A percentile compares a stretch with the other conserved stretches of the same genome.
These are phyloP conservation scores for Epinephelus malabaricus DNA, from an alignment of 2,797 vertebrate genomes.

Conservation along the genomic window DNA sequence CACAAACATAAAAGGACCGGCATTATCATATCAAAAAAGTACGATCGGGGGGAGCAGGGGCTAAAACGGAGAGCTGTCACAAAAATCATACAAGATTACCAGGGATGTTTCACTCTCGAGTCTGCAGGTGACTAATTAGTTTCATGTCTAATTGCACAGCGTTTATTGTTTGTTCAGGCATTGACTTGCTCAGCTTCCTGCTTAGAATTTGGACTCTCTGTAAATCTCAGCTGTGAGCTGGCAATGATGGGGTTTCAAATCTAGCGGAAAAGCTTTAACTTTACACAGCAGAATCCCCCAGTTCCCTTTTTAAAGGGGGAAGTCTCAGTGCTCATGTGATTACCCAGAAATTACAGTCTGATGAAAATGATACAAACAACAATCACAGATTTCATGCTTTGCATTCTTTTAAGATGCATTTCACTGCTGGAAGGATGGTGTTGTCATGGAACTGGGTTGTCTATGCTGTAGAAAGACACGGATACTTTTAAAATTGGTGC, in stretches of 20 bases:
- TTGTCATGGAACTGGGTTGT: too few species aligned
- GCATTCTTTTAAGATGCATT: constrained; percentile 7
- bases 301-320: constrained; percentile 31
- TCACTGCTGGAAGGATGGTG: too few species aligned
- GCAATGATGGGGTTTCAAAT: constrained; percentile 53
- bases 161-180: constrained; percentile 68
- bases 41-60: constrained; percentile 27
- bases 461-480: too few species aligned
- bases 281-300: constrained; percentile 37
- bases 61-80: constrained; percentile 49
- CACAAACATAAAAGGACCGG: constrained; percentile 77
- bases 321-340: constrained; percentile 41
- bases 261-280: constrained; percentile 52
- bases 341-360: constrained; percentile 24
- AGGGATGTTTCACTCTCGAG: constrained; percentile 53
- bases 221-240: constrained; percentile 54
- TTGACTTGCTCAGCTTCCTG: constrained; percentile 43
- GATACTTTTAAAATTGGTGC: too few species aligned
- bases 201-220: constrained; percentile 51
- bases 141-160: constrained; percentile 69
- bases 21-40: constrained; percentile 78
- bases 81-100: constrained; percentile 51
- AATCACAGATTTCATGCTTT: constrained; percentile 26
- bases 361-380: constrained; percentile 38
- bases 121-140: constrained; percentile 70